phyloP scores from a whole-genome alignment of 2,113 vertebrate species.

The Orthonyx spaldingii region DNA sequence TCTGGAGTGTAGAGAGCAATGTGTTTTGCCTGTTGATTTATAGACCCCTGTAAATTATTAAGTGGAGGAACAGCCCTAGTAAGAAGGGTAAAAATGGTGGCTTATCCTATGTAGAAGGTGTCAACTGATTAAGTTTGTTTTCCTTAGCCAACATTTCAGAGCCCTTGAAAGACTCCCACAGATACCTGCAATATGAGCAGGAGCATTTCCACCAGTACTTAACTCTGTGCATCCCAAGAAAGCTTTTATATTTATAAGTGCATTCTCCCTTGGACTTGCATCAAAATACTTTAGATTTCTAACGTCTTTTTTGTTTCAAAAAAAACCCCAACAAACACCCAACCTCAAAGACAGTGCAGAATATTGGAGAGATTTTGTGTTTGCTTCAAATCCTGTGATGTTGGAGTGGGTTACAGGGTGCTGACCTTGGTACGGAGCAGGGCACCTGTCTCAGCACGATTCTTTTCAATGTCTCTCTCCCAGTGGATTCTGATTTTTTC shows the following conservation, averaged over 20 bases:
- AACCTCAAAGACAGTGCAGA: background rate
- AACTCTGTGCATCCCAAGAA: background rate
- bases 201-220: background rate
- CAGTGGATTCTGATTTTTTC: slow-evolving; percentile 86
- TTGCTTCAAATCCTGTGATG: background rate
- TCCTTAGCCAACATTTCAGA: background rate
- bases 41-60: background rate
- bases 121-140: background rate
- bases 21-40: background rate
- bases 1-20: background rate
- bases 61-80: background rate
- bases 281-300: background rate
- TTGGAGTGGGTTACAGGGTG: background rate
- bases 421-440: slow-evolving; percentile 85
- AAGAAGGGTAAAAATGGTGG: background rate
- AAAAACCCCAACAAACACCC: background rate
- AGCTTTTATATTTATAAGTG: background rate
- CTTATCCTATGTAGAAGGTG: background rate
- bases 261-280: background rate
- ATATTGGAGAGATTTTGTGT: background rate
- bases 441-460: slow-evolving; percentile 77
- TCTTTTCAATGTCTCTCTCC: slow-evolving; percentile 89
- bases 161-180: background rate
- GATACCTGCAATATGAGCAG: background rate
- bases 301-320: background rate